Evolutionary conservation across 2,113 vertebrate genomes (phyloP).

Genomic region (Ovis canadensis): DNA sequence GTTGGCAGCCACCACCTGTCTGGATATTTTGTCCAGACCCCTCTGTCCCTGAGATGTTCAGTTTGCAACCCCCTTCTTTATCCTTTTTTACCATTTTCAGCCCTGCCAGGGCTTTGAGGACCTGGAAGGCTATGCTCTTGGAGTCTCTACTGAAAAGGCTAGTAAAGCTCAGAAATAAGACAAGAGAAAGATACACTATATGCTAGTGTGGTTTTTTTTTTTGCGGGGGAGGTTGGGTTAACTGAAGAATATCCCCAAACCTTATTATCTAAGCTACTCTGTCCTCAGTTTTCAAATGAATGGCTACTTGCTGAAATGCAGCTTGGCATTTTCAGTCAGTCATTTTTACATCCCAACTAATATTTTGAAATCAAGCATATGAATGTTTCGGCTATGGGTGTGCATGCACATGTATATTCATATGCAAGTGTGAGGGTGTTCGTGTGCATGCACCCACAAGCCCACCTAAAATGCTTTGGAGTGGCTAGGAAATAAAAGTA

Average conservation of each 20-base stretch:
- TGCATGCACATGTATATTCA: too few relatives aligned
- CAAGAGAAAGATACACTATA: neutral
- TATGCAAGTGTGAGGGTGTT: neutral
- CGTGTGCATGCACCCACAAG: neutral
- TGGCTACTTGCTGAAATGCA: neutral
- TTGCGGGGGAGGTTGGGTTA: fast-evolving
- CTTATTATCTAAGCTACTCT: neutral
- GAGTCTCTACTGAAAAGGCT: neutral
- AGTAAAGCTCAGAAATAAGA: neutral
- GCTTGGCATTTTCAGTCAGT: neutral
- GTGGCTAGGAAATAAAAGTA: neutral
- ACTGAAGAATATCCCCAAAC: neutral
- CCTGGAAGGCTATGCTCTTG: neutral
- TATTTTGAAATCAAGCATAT: neutral
- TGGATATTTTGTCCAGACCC: neutral
- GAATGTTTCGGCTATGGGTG: neutral
- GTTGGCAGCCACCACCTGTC: neutral
- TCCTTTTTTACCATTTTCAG: neutral
- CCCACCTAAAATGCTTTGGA: neutral
- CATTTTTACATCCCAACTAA: neutral
- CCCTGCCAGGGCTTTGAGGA: neutral
- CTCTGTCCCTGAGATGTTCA: neutral
- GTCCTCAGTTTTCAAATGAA: neutral
- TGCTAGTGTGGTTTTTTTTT: neutral
- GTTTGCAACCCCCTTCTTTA: neutral